phyloP scores from a whole-genome alignment of 2,113 vertebrate genomes.

The Cyphomyrus discorhynchus region DNA sequence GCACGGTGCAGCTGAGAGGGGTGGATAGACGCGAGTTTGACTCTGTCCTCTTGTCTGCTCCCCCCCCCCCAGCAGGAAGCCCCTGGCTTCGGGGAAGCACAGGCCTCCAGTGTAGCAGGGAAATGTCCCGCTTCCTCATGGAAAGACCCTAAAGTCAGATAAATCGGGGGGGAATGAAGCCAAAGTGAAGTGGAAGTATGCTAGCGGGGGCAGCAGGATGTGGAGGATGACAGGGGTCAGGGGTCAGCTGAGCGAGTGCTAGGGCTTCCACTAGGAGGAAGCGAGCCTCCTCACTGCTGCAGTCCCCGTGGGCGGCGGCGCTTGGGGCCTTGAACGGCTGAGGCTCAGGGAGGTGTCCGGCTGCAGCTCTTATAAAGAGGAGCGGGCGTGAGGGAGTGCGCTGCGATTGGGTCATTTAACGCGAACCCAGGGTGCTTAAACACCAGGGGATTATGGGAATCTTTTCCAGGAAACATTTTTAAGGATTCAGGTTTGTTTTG shows the following conservation, averaged over 20 bases:
- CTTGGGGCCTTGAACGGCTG: constrained; percentile 11
- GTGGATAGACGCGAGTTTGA: background rate
- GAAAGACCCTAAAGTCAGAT: background rate
- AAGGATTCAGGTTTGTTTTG: background rate
- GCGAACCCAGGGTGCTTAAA: background rate
- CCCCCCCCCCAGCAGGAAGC: constrained; percentile 5
- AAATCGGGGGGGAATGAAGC: background rate
- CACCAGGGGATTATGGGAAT: background rate
- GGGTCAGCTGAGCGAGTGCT: background rate
- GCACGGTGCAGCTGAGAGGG: too few species aligned
- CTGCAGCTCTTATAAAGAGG: background rate
- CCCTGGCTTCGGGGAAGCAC: background rate
- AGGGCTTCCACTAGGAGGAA: background rate
- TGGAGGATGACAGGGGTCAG: background rate
- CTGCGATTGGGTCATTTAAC: background rate
- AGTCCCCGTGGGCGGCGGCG: constrained; percentile 27
- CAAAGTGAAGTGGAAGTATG: background rate
- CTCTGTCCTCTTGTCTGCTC: background rate
- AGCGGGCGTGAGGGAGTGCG: background rate
- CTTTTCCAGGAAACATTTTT: background rate
- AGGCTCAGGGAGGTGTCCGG: constrained; percentile 4
- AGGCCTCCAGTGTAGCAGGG: constrained; percentile 1
- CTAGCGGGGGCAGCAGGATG: background rate
- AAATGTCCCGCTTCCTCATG: constrained; percentile 13
- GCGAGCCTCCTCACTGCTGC: background rate